phyloP scores from a whole-genome alignment of 2,888 invertebrate species.

The Nudaria mundana region DNA sequence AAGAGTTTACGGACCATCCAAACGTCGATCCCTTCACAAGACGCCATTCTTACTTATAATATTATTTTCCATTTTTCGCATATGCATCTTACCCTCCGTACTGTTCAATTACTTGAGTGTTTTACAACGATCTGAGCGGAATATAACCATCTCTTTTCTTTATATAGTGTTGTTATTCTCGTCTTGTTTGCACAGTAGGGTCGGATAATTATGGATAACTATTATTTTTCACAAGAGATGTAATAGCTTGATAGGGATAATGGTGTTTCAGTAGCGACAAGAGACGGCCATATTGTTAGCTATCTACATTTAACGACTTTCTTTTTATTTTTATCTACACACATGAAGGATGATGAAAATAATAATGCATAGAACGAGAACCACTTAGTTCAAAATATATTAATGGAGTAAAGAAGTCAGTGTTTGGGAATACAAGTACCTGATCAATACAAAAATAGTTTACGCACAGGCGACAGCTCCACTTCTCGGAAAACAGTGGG shows the following conservation, averaged over 20 bases:
- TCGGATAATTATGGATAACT: conserved; percentile 75
- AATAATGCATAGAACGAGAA: no score
- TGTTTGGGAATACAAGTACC: no score
- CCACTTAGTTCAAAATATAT: no score
- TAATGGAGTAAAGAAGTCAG: no score
- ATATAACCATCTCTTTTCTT: conserved; percentile 49
- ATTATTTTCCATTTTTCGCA: conserved; percentile 71
- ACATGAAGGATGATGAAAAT: no score
- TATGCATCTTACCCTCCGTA: conserved; percentile 60
- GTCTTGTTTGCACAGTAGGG: conserved; percentile 49
- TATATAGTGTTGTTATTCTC: conserved; percentile 28
- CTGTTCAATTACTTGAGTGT: conserved; percentile 79
- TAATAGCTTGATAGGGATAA: conserved; percentile 70
- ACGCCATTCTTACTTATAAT: conserved; percentile 56
- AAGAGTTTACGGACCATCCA: conserved; percentile 23
- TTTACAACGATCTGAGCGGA: conserved; percentile 48
- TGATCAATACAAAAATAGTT: no score
- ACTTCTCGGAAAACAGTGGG: no score
- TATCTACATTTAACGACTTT: no score
- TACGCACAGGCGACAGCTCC: no score
- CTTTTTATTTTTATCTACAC: no score
- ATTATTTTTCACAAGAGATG: conserved; percentile 74
- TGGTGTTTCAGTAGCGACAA: conserved; percentile 47
- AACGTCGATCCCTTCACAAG: conserved; percentile 50
- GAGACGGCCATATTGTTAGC: conserved; percentile 54